A percentile compares a stretch with the other conserved stretches of the same genome.
These are phyloP conservation scores for Schizotus pectinicornis DNA, from an alignment of 2,888 invertebrate genomes.

Conservation along the genomic window DNA sequence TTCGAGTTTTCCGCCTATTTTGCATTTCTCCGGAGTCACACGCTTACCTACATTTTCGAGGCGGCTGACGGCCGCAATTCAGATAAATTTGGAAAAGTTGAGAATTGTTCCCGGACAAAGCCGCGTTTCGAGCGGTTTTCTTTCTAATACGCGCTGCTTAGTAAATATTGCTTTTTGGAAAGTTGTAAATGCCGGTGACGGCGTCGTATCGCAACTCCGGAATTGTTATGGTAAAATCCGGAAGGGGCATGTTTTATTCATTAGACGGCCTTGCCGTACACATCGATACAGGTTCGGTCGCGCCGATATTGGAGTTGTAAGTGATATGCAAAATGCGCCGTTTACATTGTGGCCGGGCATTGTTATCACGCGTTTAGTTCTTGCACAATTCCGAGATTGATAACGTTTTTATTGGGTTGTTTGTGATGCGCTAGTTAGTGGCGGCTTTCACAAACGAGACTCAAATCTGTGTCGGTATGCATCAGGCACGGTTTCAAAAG, in stretches of 20 bases:
- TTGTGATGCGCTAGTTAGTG: constrained; percentile 3
- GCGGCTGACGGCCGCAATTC: constrained; percentile 12
- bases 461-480: constrained; percentile 10
- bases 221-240: constrained; percentile 33
- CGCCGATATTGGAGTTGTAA: constrained; percentile 28
- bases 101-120: constrained; percentile 3
- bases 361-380: background rate
- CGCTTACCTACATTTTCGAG: constrained; percentile 9
- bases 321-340: constrained; percentile 33
- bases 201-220: constrained; percentile 11
- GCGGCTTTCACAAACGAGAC: constrained; percentile 8
- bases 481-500: constrained; percentile 3
- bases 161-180: constrained; percentile 14
- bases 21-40: constrained; percentile 7
- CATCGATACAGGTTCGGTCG: constrained; percentile 33
- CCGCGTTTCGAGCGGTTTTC: constrained; percentile 6
- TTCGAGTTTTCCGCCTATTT: constrained; percentile 5
- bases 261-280: constrained; percentile 29
- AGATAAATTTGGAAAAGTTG: constrained; percentile 4
- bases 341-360: constrained; percentile 12
- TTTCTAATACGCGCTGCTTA: constrained; percentile 3
- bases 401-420: constrained; percentile 4
- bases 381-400: constrained; percentile 6
- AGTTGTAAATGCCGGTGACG: constrained; percentile 19
- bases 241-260: constrained; percentile 34